Evolutionary conservation across 2,888 invertebrate species (phyloP), one percentile per base, ranked within the genome.

Genomic region (Lasioglossum figueresi): DNA sequence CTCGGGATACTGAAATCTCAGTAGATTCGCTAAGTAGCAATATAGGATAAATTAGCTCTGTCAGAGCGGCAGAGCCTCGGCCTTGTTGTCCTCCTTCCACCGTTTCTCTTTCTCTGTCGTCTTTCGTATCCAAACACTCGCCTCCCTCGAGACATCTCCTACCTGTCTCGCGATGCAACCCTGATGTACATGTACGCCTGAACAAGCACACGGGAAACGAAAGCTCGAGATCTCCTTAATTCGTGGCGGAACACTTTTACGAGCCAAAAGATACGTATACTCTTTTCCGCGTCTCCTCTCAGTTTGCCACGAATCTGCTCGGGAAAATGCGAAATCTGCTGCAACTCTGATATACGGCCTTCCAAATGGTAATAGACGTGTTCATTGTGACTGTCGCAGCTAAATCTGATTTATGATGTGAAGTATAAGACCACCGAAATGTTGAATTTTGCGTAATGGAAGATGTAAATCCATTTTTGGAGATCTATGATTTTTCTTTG

Each of bases 31-130:
- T 86, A 86, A 88, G 89, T 86, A 90, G 85, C 87, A 88, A 91
- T 91, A 90, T 86, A 83, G 86, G 90, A 90, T 91, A 91, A 89
- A 91, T 91, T 91, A 91, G 84, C 87, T 82, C 81, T 84, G 91
- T 91, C 91, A 84, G 88, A 86, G 84, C 73, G 48, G 78, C 71
- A 66, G 56, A 56, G 79, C 83, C 80, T 82, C 81, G 84, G 84
- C 78, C 72, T 76, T 72, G 82, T 78, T 80, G 77, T 82, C 88
- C 82, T 74, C 84, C 82, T 80, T 68, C 66, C 78, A 6, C 75
- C 16, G 72, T 59, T 77, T 75, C 82, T 86, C 81, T 83, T 76
- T 79, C 82, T 82, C 82, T 72, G 70, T 79, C 88, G 81, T 86
- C 63, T 63, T 80, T 85, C 66, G 80, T 76, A 89, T 88, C 89